Conservation (phyloP, 2,113 vertebrate species). For the Dryoscopus gambensis region DNA sequence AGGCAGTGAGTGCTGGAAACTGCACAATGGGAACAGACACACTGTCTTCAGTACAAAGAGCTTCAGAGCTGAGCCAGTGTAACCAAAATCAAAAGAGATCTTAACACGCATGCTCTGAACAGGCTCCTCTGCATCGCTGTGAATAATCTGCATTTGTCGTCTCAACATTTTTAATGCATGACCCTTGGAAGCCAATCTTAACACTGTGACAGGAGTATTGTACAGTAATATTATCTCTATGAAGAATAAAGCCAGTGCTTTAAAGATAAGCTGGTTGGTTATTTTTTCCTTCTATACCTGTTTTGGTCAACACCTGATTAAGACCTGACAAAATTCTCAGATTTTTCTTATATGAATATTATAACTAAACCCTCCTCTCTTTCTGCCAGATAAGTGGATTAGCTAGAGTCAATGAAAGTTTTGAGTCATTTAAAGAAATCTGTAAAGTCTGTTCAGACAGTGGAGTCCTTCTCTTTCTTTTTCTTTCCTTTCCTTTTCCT, state of each 20-base stretch:
- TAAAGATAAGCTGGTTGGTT: background rate
- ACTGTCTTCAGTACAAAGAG: background rate
- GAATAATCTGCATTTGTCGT: background rate
- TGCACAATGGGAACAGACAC: background rate
- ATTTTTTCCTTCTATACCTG: background rate
- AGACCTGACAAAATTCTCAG: background rate
- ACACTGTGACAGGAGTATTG: background rate
- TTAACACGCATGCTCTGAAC: background rate
- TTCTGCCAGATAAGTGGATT: background rate
- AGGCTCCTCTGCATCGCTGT: background rate
- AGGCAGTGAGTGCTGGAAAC: background rate
- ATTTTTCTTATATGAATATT: background rate
- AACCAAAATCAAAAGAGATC: background rate
- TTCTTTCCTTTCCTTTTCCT: accelerated
- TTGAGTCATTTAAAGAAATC: background rate
- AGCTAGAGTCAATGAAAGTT: background rate
- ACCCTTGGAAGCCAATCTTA: background rate
- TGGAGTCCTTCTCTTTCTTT: accelerated
- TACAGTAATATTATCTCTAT: background rate
- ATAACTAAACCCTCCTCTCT: background rate
- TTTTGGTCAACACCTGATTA: background rate
- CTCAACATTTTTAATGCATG: background rate
- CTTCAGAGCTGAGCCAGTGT: background rate
- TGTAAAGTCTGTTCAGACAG: background rate
- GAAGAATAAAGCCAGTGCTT: background rate